Conservation (phyloP, 2,797 vertebrate species). For the Bufotes viridis region DNA sequence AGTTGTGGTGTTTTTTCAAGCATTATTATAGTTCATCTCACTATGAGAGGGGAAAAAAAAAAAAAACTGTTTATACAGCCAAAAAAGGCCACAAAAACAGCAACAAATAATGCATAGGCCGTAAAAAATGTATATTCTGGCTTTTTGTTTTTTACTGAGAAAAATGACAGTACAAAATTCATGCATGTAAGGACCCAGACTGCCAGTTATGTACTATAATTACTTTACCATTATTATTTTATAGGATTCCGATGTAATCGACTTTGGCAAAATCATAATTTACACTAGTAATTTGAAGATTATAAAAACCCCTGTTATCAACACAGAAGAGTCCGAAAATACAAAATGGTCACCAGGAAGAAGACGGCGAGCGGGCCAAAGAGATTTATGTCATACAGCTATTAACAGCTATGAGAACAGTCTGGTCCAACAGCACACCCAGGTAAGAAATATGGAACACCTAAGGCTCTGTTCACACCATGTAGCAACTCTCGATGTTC, state of each 20-base stretch:
- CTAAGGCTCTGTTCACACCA: not conserved
- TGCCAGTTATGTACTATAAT: not conserved
- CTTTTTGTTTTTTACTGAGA: too few relatives aligned
- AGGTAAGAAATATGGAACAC: constrained; percentile 65
- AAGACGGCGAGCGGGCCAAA: constrained; percentile 4
- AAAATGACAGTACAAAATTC: too few relatives aligned
- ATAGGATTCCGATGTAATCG: constrained; percentile 80
- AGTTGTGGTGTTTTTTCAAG: too few relatives aligned
- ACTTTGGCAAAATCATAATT: constrained; percentile 98
- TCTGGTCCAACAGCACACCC: constrained; percentile 40
- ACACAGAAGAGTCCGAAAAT: constrained; percentile 74
- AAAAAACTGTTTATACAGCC: too few relatives aligned
- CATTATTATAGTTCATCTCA: too few relatives aligned
- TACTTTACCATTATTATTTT: constrained; percentile 52
- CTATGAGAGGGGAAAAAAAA: too few relatives aligned
- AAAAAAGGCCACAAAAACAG: too few relatives aligned
- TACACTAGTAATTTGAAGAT: constrained; percentile 97
- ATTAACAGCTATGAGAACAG: constrained; percentile 54
- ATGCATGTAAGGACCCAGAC: too few relatives aligned
- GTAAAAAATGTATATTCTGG: too few relatives aligned
- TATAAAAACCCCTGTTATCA: constrained; percentile 83
- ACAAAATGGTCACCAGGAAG: constrained; percentile 62
- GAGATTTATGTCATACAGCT: constrained; percentile 29
- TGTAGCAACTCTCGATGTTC: too few relatives aligned
- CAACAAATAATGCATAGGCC: too few relatives aligned